Conservation (phyloP, 2,113 vertebrate species). For the Scomber japonicus region DNA sequence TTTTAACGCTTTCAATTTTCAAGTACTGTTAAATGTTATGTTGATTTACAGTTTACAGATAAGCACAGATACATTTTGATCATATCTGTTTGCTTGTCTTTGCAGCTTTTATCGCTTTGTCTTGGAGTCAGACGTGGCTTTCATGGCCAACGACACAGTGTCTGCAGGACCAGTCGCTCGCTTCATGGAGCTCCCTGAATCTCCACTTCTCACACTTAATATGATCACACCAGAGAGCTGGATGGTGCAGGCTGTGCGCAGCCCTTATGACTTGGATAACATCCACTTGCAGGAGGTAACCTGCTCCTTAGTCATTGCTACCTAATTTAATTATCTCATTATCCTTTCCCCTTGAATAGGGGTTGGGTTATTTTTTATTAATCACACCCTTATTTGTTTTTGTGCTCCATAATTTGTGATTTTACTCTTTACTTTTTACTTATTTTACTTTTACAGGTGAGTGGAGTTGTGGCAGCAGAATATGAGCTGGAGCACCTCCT, state of each 20-base stretch:
- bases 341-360: neutral
- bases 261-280: conserved; percentile 95
- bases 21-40: neutral
- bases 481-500: conserved; percentile 95
- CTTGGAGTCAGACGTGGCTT: conserved; percentile 90
- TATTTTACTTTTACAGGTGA: conserved; percentile 80
- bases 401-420: conserved; percentile 20
- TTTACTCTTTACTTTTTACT: neutral
- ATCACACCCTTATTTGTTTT: neutral
- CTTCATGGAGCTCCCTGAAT: conserved; percentile 94
- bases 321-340: neutral
- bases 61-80: neutral
- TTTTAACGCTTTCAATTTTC: neutral
- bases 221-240: conserved; percentile 97
- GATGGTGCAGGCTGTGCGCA: conserved; percentile 93
- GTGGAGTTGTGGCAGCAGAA: conserved; percentile 87
- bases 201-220: conserved; percentile 92
- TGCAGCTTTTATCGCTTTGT: conserved; percentile 96
- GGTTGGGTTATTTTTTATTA: neutral
- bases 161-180: conserved; percentile 89
- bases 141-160: conserved; percentile 83
- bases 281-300: conserved; percentile 94
- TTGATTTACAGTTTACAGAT: neutral
- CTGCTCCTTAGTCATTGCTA: neutral
- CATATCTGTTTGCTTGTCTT: conserved; percentile 17